Evolutionary conservation across 2,888 invertebrate genomes (phyloP), one percentile per base, ranked within the genome.

Genomic region (Sepiola atlantica): DNA sequence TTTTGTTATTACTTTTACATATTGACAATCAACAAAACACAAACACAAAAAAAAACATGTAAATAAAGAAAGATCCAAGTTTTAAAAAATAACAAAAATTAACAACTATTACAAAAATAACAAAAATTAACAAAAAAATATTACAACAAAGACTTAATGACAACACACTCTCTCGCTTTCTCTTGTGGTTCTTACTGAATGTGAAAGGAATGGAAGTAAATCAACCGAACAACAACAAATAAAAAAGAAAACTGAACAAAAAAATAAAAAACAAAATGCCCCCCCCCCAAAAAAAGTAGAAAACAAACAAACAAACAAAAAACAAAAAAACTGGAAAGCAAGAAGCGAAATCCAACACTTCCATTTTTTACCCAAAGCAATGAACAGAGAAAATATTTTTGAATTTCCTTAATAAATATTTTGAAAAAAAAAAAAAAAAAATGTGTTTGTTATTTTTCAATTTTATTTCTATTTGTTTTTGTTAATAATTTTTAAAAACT

Each of bases 101-200:
- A 45, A 45, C 8, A 45, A 45, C 8, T 45, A 45, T 45, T 2
- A 45, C 24, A 77, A n/a, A 32, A n/a, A n/a, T 12, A 18, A 18
- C 14, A n/a, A 28, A 77, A 77, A n/a, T 0, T 12, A 77, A n/a
- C 28, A 77, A 28, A 8, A 2, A 21, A 61, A 3, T 21, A 61
- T 28, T 3, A n/a, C n/a, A 77, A n/a, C 12, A 77, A 77, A n/a
- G 32, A n/a, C 77, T 18, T 77, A n/a, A n/a, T 77, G 16, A 77
- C 77, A n/a, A 77, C 77, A 77, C 16, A 77, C 77, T 21, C 61
- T 61, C 61, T 77, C n/a, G 32, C 77, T 77, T 77, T 77, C 77
- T 77, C 77, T 77, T 77, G 77, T 77, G 77, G 77, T 77, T 77
- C 77, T 77, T 77, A 77, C n/a, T 77, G 77, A 77, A 77, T 77